Evolutionary conservation across 2,113 vertebrate genomes (phyloP), one percentile per base, ranked within the genome.

Genomic region (Embiotoca jacksoni): DNA sequence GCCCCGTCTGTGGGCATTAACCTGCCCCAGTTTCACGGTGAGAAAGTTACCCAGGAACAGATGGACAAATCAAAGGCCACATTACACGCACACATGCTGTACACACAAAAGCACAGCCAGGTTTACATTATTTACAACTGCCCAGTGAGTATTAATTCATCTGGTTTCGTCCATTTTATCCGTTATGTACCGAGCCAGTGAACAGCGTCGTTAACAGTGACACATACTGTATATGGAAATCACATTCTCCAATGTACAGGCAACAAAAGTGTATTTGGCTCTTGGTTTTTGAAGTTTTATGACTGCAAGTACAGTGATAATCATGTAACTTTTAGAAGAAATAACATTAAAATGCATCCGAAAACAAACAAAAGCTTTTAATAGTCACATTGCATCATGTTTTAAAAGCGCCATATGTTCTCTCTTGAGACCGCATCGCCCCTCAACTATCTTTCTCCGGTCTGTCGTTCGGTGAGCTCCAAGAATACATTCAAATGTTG

Each of bases 101-200:
- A 36, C 64, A 46, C 53, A 80, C 36, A 72, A 46, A 79, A 13
- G 15, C 58, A 56, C 16, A 69, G 44, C 41, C 5, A 63, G 31
- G 32, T 49, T 81, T 92, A 67, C 81, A 92, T 86, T 88, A 90
- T 90, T 90, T 70, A 91, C 58, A 71, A 58, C 63, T 82, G 72
- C 77, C 84, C 72, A 82, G 82, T 67, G 67, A 87, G 66, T 67
- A 78, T 60, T 60, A 35, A 68, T 86, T 81, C 36, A 75, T 30
- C 52, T 74, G 71, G 9, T 60, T 47, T 77, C 57, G 49, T 23
- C 65, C 75, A 75, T 37, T 35, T 75, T 63, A 75, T 91, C n/a
- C 15, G 86, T 88, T 61, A 86, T 89, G 60, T 16, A 88, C 65
- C 0, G 7, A 53, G 35, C 50, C 37, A 46, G 41, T 30, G 5